phyloP scores from a whole-genome alignment of 2,113 vertebrate species.

The Cisticola juncidis region DNA sequence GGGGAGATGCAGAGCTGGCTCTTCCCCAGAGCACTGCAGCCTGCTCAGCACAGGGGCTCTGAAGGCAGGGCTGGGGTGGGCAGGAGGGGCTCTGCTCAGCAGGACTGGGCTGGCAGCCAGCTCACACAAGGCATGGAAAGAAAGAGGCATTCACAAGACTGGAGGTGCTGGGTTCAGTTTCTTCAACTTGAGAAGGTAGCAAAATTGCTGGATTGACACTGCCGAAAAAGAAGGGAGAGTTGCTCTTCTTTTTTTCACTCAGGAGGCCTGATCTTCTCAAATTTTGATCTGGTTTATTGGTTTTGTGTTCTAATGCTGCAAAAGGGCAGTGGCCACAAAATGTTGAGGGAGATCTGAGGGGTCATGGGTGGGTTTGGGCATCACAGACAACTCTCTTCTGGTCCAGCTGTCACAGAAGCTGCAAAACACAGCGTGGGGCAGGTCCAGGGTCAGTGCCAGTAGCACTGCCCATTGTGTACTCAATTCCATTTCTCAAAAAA shows the following conservation, averaged over 20 bases:
- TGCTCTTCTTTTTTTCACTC: not conserved
- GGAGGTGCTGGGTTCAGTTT: not conserved
- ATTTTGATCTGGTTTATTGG: not conserved
- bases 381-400: not conserved
- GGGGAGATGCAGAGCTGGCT: not conserved
- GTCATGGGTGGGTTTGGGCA: not conserved
- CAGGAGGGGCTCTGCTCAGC: not conserved
- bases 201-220: not conserved
- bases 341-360: not conserved
- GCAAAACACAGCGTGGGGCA: not conserved
- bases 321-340: not conserved
- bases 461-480: fast-evolving
- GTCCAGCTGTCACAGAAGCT: not conserved
- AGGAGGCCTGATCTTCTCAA: not conserved
- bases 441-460: not conserved
- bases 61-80: not conserved
- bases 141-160: not conserved
- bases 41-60: not conserved
- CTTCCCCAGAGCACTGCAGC: not conserved
- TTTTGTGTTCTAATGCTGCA: not conserved
- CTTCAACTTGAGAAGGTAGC: not conserved
- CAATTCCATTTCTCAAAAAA: not conserved
- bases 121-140: not conserved
- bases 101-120: not conserved
- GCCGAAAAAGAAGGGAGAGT: not conserved